phyloP scores from a whole-genome alignment of 64 coral and sea anemone species.

The Orbicella faveolata region DNA sequence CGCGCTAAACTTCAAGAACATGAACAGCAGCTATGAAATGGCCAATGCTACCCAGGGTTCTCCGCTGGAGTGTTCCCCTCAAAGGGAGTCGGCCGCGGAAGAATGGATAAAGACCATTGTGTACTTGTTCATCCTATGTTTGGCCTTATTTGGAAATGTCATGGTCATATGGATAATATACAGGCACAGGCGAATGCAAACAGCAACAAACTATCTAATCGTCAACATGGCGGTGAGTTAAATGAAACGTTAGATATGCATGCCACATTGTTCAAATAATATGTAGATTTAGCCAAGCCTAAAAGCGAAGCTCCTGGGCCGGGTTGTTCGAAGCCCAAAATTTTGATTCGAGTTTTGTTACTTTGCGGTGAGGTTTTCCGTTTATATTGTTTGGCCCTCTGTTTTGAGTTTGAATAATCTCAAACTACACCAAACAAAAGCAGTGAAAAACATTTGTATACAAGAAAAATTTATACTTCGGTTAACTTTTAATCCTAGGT shows the following conservation, averaged over 20 bases:
- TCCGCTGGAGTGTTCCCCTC: not conserved
- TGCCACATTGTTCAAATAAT: not conserved
- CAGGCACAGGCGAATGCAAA: slow-evolving; percentile 25
- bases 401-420: too few species aligned
- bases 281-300: too few species aligned
- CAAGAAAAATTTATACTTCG: too few species aligned
- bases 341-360: too few species aligned
- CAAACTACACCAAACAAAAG: too few species aligned
- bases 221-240: slow-evolving; percentile 54
- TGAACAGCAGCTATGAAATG: slow-evolving; percentile 22
- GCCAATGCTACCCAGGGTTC: not conserved
- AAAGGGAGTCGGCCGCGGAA: not conserved
- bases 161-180: slow-evolving; percentile 42
- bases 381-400: too few species aligned
- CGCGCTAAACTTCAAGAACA: not conserved
- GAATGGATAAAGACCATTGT: slow-evolving; percentile 28
- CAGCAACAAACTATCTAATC: slow-evolving; percentile 61
- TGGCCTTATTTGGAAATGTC: slow-evolving; percentile 40
- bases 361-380: too few species aligned
- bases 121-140: slow-evolving; percentile 9
- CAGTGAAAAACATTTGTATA: too few species aligned
- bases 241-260: not conserved
- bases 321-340: too few species aligned
- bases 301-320: too few species aligned
- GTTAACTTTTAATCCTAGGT: too few species aligned